phyloP scores from a whole-genome alignment of 2,888 invertebrate species.

The Andrena trimmerana region DNA sequence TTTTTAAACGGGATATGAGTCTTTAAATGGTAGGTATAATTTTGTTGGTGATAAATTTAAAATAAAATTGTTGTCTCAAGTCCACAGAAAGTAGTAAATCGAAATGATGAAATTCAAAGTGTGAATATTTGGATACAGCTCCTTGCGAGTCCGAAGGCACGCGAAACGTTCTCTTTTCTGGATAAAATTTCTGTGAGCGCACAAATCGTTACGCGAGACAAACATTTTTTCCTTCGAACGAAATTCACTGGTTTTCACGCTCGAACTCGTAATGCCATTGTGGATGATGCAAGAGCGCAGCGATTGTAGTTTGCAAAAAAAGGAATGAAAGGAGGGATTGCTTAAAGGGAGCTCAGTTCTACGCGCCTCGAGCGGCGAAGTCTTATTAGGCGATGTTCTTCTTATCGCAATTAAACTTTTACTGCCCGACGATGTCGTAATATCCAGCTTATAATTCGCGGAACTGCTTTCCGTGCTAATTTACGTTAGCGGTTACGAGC shows the following conservation, averaged over 20 bases:
- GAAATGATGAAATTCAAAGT: too few relatives aligned
- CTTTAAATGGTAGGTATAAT: too few relatives aligned
- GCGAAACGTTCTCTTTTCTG: too few relatives aligned
- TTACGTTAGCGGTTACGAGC: slow-evolving; percentile 38
- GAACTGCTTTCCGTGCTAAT: slow-evolving; percentile 45
- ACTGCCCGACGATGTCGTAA: slow-evolving; percentile 8
- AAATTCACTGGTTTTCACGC: neutral
- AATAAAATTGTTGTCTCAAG: too few relatives aligned
- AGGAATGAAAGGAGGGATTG: neutral
- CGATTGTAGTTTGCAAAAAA: neutral
- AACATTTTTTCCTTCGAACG: neutral
- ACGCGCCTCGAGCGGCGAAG: neutral
- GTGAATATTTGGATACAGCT: too few relatives aligned
- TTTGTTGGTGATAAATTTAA: too few relatives aligned
- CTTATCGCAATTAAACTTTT: slow-evolving; percentile 33
- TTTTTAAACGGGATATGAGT: too few relatives aligned
- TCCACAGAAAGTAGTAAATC: too few relatives aligned
- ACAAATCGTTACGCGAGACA: too few relatives aligned
- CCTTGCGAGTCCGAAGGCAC: too few relatives aligned
- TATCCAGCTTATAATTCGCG: slow-evolving; percentile 36
- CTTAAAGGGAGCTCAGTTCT: neutral
- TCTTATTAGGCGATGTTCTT: slow-evolving; percentile 27
- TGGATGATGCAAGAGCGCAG: neutral
- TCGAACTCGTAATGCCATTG: neutral
- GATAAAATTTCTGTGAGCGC: too few relatives aligned